Conservation (phyloP, 2,113 vertebrate species). For the Desmodus rotundus region DNA sequence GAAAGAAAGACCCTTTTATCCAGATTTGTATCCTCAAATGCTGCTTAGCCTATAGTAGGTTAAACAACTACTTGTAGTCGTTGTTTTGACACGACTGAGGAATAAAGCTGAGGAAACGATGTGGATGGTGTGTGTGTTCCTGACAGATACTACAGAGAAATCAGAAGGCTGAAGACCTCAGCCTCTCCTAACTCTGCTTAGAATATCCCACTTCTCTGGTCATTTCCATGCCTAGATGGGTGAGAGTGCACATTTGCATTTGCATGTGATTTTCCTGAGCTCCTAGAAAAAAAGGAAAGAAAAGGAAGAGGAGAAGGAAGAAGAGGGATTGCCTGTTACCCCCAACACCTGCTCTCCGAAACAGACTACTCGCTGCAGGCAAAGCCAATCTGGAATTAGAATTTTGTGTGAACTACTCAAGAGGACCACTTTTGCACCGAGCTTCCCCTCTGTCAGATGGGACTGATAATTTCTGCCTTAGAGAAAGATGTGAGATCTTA, state of each 20-base stretch:
- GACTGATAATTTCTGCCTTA: too few species aligned
- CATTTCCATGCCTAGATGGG: not conserved
- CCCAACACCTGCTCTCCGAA: not conserved
- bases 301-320: not conserved
- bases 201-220: not conserved
- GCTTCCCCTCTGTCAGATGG: not conserved
- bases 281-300: not conserved
- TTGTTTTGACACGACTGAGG: not conserved
- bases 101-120: not conserved
- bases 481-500: not conserved
- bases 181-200: not conserved
- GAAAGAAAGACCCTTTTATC: not conserved
- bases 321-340: accelerated
- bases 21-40: not conserved
- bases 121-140: not conserved
- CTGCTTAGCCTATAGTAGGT: not conserved
- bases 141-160: not conserved
- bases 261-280: not conserved
- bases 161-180: not conserved
- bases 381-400: not conserved
- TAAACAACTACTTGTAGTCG: not conserved
- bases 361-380: not conserved
- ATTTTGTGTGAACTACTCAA: not conserved
- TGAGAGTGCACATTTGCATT: not conserved
- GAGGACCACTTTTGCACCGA: not conserved